A percentile compares a stretch with the other conserved stretches of the same genome.
Evolutionary conservation across 2,113 vertebrate species (phyloP).

Genomic region (Apodemus speciosus): DNA sequence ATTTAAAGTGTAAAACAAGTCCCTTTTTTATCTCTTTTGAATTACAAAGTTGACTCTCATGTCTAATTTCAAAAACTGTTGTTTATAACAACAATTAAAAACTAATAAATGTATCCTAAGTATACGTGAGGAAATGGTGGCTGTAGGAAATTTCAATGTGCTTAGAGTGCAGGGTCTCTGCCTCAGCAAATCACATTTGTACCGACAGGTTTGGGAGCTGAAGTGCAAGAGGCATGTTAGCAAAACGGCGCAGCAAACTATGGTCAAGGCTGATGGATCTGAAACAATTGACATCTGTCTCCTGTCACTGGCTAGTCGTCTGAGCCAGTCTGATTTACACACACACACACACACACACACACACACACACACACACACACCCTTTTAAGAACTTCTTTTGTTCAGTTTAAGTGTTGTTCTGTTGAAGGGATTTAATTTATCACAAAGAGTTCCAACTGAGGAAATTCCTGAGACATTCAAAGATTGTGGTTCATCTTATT

Average conservation of each 20-base stretch:
- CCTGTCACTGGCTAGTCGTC: not conserved
- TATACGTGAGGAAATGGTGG: not conserved
- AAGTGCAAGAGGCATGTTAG: not conserved
- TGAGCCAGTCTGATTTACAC: not conserved
- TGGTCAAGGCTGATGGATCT: not conserved
- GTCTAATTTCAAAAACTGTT: not conserved
- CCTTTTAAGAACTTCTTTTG: not conserved
- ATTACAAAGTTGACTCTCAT: not conserved
- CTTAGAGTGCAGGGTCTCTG: not conserved
- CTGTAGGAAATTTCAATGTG: not conserved
- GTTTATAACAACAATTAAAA: not conserved
- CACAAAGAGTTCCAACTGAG: not conserved
- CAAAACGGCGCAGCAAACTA: not conserved
- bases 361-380: not conserved
- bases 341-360: not conserved
- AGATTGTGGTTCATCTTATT: not conserved
- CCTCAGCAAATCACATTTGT: not conserved
- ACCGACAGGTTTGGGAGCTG: not conserved
- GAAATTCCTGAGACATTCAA: not conserved
- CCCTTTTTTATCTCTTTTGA: not conserved
- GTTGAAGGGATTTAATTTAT: not conserved
- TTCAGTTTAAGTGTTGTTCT: not conserved
- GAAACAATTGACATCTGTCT: not conserved
- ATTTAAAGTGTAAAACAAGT: not conserved
- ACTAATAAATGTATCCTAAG: not conserved